Conservation (phyloP, 2,113 vertebrate genomes). For the Panurus biarmicus region DNA sequence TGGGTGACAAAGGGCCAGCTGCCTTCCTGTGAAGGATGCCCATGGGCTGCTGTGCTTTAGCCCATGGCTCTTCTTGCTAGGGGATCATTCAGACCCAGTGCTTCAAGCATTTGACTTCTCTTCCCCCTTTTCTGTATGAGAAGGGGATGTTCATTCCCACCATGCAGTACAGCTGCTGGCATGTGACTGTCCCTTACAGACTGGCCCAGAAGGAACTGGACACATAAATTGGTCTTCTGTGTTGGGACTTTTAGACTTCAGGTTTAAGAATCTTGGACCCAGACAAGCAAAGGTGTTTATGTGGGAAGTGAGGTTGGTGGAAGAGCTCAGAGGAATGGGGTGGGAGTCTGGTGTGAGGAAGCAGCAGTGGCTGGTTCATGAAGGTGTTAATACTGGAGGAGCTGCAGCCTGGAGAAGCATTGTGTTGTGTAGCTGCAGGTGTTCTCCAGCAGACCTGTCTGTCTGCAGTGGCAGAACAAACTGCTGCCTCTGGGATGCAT, state of each 20-base stretch:
- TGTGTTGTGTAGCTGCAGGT: background rate
- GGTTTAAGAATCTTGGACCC: background rate
- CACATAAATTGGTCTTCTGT: background rate
- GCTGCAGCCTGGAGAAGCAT: background rate
- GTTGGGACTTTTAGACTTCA: background rate
- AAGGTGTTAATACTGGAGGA: background rate
- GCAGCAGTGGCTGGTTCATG: background rate
- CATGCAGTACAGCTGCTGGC: background rate
- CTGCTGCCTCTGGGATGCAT: background rate
- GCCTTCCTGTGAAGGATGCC: background rate
- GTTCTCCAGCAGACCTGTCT: background rate
- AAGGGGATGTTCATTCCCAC: background rate
- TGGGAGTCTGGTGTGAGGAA: background rate
- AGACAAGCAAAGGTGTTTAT: background rate
- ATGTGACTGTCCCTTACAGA: fast-evolving
- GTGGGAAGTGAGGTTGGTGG: background rate
- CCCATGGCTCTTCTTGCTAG: background rate
- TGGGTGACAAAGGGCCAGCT: background rate
- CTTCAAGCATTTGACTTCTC: background rate
- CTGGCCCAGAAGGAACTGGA: background rate
- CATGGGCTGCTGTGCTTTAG: background rate
- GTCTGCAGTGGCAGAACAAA: background rate
- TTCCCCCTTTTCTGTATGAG: background rate
- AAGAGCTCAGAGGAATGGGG: background rate
- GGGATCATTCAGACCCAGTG: background rate